phyloP scores from a whole-genome alignment of 2,888 invertebrate genomes.

The Emesis russula region DNA sequence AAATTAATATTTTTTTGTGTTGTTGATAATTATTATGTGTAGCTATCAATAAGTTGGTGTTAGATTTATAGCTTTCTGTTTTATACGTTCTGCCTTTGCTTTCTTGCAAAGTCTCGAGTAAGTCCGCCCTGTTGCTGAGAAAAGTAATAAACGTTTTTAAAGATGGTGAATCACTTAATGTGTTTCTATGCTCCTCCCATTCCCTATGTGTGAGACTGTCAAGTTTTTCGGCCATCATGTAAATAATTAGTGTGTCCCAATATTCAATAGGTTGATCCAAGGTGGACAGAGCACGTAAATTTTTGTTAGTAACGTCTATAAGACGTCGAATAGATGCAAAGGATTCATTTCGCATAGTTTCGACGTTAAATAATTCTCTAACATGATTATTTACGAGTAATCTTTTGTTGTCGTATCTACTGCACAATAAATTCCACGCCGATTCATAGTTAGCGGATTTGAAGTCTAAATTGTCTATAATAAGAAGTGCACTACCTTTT shows the following conservation, averaged over 20 bases:
- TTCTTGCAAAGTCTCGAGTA: conserved; percentile 54
- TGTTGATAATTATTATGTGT: not conserved
- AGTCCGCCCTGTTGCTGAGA: conserved; percentile 60
- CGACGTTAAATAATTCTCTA: conserved; percentile 35
- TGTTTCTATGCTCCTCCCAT: conserved; percentile 60
- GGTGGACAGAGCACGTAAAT: conserved; percentile 62
- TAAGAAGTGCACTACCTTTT: conserved; percentile 60
- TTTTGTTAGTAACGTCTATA: conserved; percentile 50
- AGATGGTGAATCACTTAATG: conserved; percentile 42
- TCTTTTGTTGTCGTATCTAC: conserved; percentile 60
- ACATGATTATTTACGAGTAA: conserved; percentile 51
- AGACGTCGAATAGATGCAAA: conserved; percentile 25
- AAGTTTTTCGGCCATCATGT: conserved; percentile 55
- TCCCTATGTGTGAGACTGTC: conserved; percentile 49
- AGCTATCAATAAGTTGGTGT: not conserved
- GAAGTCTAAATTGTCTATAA: conserved; percentile 69
- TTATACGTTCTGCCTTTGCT: conserved; percentile 26
- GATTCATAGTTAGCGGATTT: conserved; percentile 48
- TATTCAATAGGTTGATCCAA: conserved; percentile 54
- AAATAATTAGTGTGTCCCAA: conserved; percentile 59
- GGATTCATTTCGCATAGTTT: conserved; percentile 11
- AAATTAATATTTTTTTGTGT: too few species aligned
- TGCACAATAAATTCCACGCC: conserved; percentile 67
- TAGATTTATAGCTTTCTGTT: not conserved
- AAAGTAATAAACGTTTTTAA: conserved; percentile 52